These are phyloP conservation scores for Cebidichthys violaceus DNA, from an alignment of 2,113 vertebrate species.

Conservation along the genomic window DNA sequence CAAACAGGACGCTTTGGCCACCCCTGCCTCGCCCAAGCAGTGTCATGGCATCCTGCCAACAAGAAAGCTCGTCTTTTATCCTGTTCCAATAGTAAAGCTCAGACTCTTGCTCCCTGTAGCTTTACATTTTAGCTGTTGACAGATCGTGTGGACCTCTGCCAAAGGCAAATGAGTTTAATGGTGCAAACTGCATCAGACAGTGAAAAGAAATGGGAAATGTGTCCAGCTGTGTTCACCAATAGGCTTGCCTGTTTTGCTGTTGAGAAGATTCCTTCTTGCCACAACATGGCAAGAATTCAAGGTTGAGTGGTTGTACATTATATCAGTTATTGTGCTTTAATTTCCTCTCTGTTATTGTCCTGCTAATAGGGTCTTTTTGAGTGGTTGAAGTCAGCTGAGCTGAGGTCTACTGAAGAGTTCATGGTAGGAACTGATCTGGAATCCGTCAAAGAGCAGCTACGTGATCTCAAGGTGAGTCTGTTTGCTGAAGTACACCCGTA, in stretches of 20 bases:
- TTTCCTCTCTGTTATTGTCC: background rate
- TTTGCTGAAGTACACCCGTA: background rate
- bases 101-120: conserved; percentile 45
- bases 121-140: conserved; percentile 46
- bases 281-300: background rate
- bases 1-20: conserved; percentile 13
- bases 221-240: background rate
- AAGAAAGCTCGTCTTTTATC: conserved; percentile 37
- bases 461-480: conserved; percentile 86
- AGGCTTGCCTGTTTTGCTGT: background rate
- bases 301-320: background rate
- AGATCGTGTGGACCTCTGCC: conserved; percentile 42
- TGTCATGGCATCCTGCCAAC: conserved; percentile 30
- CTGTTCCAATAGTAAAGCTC: background rate
- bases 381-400: conserved; percentile 87
- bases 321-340: background rate
- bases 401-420: conserved; percentile 85
- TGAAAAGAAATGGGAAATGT: conserved; percentile 14
- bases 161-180: conserved; percentile 48
- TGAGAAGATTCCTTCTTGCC: background rate
- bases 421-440: conserved; percentile 85
- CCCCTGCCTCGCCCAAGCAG: background rate
- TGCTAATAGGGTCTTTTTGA: conserved; percentile 84
- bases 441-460: conserved; percentile 87
- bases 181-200: conserved; percentile 13